Conservation (phyloP, 2,888 invertebrate genomes). For the Osedax fenrisi region DNA sequence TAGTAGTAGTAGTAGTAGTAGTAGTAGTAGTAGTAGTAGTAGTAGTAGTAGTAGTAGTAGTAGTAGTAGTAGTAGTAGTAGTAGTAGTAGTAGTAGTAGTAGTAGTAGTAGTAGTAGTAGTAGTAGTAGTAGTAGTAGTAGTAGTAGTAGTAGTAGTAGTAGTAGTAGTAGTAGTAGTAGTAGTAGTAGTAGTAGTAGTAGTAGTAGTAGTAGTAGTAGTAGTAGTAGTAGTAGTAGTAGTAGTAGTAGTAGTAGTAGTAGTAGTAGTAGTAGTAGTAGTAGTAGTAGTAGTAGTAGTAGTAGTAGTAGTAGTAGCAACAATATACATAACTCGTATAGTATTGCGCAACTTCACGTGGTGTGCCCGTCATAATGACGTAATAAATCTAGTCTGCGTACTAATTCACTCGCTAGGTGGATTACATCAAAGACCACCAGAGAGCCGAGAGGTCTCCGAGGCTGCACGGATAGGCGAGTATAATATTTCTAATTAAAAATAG, state of each 20-base stretch:
- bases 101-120: background rate
- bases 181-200: conserved; percentile 20
- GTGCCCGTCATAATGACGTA: too few relatives aligned
- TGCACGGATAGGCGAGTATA: too few relatives aligned
- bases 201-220: conserved; percentile 21
- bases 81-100: too few relatives aligned
- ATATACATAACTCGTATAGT: too few relatives aligned
- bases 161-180: conserved; percentile 22
- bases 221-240: conserved; percentile 18
- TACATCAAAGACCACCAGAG: too few relatives aligned
- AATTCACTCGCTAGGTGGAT: too few relatives aligned
- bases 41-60: too few relatives aligned
- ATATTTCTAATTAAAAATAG: too few relatives aligned
- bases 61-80: too few relatives aligned
- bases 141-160: conserved; percentile 20
- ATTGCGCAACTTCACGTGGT: too few relatives aligned
- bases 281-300: conserved; percentile 16
- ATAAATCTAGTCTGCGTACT: too few relatives aligned
- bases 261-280: conserved; percentile 20
- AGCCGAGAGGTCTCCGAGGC: too few relatives aligned
- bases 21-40: conserved; percentile 23
- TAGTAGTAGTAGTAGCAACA: conserved; percentile 7
- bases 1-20: conserved; percentile 17
- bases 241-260: conserved; percentile 20
- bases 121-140: conserved; percentile 17